These are phyloP conservation scores for Macrobrachium rosenbergii DNA, from an alignment of 1,140 invertebrate species.

Conservation along the genomic window DNA sequence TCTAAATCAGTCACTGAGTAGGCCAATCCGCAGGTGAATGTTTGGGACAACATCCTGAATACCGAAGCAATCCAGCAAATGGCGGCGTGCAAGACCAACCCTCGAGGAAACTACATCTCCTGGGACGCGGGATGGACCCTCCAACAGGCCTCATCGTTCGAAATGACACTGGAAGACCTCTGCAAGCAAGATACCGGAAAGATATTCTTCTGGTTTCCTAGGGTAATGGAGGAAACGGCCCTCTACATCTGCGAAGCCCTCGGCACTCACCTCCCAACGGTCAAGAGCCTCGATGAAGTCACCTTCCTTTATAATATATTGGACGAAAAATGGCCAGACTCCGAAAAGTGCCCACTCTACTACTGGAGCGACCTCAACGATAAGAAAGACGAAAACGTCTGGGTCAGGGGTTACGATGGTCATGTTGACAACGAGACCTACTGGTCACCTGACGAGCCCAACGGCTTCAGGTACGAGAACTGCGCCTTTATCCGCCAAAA, in stretches of 20 bases:
- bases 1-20: too few relatives aligned
- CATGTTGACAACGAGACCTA: not conserved
- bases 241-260: slow-evolving; percentile 41
- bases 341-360: not conserved
- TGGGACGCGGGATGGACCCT: slow-evolving; percentile 42
- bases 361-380: slow-evolving; percentile 51
- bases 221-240: not conserved
- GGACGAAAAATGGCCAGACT: not conserved
- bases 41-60: slow-evolving; percentile 30
- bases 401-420: slow-evolving; percentile 45
- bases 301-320: slow-evolving; percentile 1
- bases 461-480: slow-evolving; percentile 56
- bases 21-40: slow-evolving; percentile 25
- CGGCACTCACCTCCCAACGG: slow-evolving; percentile 39
- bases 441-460: slow-evolving; percentile 61
- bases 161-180: slow-evolving; percentile 6
- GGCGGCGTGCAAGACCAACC: slow-evolving; percentile 24
- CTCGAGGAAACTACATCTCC: slow-evolving; percentile 41
- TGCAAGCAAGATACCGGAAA: slow-evolving; percentile 26
- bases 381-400: slow-evolving; percentile 34
- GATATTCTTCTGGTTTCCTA: slow-evolving; percentile 47
- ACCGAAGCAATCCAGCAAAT: slow-evolving; percentile 6
- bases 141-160: slow-evolving; percentile 19
- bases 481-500: slow-evolving; percentile 33
- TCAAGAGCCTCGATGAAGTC: slow-evolving; percentile 9